Base-by-base conservation (phyloP, 2,888 invertebrate species). In the Dasypolia templi region DNA sequence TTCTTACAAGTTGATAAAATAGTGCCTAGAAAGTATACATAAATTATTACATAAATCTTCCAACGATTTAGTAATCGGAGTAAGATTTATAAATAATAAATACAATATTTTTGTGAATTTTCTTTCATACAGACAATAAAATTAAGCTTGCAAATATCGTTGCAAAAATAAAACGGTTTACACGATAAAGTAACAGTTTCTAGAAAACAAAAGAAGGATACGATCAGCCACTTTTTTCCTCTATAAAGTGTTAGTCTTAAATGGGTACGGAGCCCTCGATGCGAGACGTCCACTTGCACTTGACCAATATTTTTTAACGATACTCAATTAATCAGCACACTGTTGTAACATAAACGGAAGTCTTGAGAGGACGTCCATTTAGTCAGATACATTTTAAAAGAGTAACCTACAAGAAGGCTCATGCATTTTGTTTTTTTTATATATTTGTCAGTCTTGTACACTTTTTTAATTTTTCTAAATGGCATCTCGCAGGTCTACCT, bases 241-340 rank as follows among this genome's bases (percentile, higher is more conserved):
- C 17, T 17, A 3, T 32, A 51, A 39, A 63, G 35, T 51, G 46
- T 46, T 53, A 42, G 65, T 73, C 46, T 53, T 58, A 58, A 81
- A 78, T 69, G 77, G 69, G 32, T 76, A 81, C 51, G 62, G 81
- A 69, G 81, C 76, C 77, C 81, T 81, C 76, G 19, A 63, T 81
- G 69, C 55, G 39, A 44, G 2, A 62, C 49, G 49, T 14, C 53
- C 42, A 83, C 67, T 73, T 81, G 59, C 64, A 78, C 79, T 79
- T 81, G 83, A 81, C 82, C 79, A 72, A 83, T 74, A 69, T 79
- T 75, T 81, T 77, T 81, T 59, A 79, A 83, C 68, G 62, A 75
- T 68, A 26, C 68, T 79, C 80, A 75, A 81, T 77, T 77, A 63
- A 70, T 75, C 55, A 68, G 51, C 29, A 26, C 79, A 32, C 53